Base-by-base conservation (phyloP, 1,140 invertebrate genomes). In the Psix sp. region DNA sequence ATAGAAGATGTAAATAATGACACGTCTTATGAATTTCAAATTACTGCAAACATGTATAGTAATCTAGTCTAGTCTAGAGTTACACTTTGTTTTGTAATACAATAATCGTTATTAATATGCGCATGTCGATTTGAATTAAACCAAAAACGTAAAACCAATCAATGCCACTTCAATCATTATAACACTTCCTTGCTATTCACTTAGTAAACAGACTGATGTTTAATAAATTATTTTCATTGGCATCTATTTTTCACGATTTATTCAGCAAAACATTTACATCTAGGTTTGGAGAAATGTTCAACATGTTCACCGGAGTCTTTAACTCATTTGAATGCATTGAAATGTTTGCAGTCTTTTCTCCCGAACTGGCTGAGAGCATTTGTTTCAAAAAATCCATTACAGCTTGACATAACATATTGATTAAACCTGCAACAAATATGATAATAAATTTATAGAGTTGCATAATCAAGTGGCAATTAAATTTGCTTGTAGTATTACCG, bases 401-500 rank as follows among this genome's bases (percentile, higher is more conserved):
- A 9, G 17, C 31, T 51, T 62, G 45, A 13, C 24, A 62, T 14
- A 62, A 0, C 29, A 51, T 43, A 13, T 45, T 63, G 15, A 52
- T 52, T 31, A 63, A 29, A 45, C 46, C 48, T 63, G 33, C 5
- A 57, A 43, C 21, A 42, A 18, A 48, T 20, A 48, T 56, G 1
- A 11, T 35, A 33, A 46, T 24, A 9, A 26, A 17, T 35, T 10
- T 1, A 38, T n/a, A 5, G 24, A 13, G 14, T 52, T 39, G 13
- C 10, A 16, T 56, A 29, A 33, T 57, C 10, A 6, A 6, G 31
- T 29, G 0, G 20, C 0, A 40, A 26, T 31, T 0, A 9, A 45
- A 45, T 65, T 62, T 26, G 9, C 39, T 51, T 68, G 59, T 60
- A 59, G 14, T 7, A 77, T 57, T 84, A 89, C 94, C 91, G 80